Conservation (phyloP, 2,113 vertebrate species). For the Cryptotis parvus region DNA sequence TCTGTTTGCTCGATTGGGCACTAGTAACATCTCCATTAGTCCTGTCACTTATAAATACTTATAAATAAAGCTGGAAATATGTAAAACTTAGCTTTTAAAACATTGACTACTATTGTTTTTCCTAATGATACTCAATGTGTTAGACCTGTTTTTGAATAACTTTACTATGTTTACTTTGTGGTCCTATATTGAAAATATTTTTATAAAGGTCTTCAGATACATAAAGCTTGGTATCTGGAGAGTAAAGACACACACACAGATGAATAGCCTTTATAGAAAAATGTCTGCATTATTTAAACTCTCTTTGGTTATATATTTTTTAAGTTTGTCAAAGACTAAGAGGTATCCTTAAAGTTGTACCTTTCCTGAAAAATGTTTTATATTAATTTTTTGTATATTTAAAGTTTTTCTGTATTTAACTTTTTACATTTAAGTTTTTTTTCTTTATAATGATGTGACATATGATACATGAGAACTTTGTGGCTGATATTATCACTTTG, state of each 20-base stretch:
- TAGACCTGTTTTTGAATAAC: background rate
- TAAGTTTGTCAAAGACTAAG: background rate
- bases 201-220: background rate
- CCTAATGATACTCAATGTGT: background rate
- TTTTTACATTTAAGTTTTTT: conserved; percentile 39
- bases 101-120: conserved; percentile 10
- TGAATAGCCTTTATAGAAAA: background rate
- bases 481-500: background rate
- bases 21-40: too few relatives aligned
- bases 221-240: background rate
- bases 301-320: background rate
- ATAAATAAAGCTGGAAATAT: background rate
- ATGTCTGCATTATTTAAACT: background rate
- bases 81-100: background rate
- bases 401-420: background rate
- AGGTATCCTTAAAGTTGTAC: background rate
- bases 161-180: background rate
- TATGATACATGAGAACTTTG: background rate
- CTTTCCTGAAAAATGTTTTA: background rate
- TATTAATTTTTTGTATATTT: background rate
- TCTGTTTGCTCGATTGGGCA: too few relatives aligned
- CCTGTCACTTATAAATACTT: background rate
- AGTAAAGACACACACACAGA: background rate
- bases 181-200: conserved; percentile 2
- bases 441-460: background rate